Percentiles rank a stretch among this genome's conserved stretches.
Evolutionary conservation across 2,797 vertebrate genomes (phyloP).

Genomic region (Lutjanus argentimaculatus): DNA sequence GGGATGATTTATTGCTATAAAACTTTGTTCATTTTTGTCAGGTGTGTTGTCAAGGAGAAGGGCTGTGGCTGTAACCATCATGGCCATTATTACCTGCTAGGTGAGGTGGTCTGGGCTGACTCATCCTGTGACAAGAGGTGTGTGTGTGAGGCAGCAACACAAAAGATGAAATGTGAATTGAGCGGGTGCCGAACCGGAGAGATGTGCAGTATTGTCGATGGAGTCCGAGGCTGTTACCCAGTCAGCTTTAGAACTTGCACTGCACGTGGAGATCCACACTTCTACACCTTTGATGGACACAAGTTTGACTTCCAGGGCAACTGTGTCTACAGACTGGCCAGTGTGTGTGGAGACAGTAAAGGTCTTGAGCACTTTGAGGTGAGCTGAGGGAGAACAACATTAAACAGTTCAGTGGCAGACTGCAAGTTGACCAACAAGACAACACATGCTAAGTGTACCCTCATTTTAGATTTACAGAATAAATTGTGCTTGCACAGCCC

Average conservation of each 20-base stretch:
- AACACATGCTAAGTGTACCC: too few relatives aligned
- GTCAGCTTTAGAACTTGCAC: conserved; percentile 17
- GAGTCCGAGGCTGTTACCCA: conserved; percentile 43
- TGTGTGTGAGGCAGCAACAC: conserved; percentile 28
- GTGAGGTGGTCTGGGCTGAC: conserved; percentile 36
- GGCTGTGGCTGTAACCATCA: conserved; percentile 40
- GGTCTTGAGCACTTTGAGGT: conserved; percentile 43
- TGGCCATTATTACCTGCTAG: conserved; percentile 12
- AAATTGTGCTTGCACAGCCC: too few relatives aligned
- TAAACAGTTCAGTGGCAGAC: too few relatives aligned
- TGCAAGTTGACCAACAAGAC: too few relatives aligned
- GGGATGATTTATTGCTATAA: too few relatives aligned
- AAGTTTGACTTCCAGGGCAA: conserved; percentile 52
- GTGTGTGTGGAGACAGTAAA: conserved; percentile 8
- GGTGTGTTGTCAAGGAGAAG: conserved; percentile 42
- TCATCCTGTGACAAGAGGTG: conserved; percentile 24
- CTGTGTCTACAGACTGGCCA: conserved; percentile 45
- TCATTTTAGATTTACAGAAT: too few relatives aligned
- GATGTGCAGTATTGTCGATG: conserved; percentile 15
- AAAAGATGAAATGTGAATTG: conserved; percentile 4
- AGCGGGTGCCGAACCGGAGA: not conserved
- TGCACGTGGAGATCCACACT: conserved; percentile 38
- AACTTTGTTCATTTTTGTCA: conserved; percentile 1
- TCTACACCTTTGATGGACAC: conserved; percentile 12
- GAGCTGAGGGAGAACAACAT: not conserved